These are phyloP conservation scores for Bos indicus DNA, from an alignment of 2,113 vertebrate species.

Conservation along the genomic window DNA sequence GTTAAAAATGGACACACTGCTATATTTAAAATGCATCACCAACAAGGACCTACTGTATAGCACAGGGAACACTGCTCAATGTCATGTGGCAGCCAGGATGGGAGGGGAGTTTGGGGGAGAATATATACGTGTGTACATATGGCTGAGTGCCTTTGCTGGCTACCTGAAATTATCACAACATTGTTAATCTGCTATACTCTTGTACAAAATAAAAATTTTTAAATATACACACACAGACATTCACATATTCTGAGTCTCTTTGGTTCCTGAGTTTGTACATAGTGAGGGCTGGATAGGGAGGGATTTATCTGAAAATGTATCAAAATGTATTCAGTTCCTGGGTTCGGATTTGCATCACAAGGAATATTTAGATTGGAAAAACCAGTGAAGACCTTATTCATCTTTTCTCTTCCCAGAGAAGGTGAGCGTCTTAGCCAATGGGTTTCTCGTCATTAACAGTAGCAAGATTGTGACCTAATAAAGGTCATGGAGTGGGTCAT, in stretches of 20 bases:
- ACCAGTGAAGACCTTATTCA: neutral
- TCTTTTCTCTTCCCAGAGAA: neutral
- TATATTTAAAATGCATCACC: neutral
- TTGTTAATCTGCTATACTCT: neutral
- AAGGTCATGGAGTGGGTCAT: neutral
- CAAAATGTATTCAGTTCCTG: neutral
- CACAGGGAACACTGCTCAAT: neutral
- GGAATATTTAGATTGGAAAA: neutral
- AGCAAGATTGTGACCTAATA: neutral
- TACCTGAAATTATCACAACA: neutral
- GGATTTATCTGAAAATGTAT: neutral
- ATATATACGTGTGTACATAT: neutral
- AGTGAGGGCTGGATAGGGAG: neutral
- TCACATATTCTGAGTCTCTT: neutral
- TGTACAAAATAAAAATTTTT: neutral
- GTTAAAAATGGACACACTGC: neutral
- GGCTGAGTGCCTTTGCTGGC: neutral
- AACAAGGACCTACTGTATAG: neutral
- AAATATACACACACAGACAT: neutral
- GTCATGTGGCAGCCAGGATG: neutral
- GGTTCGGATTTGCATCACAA: neutral
- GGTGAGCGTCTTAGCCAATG: neutral
- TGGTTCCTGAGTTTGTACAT: neutral
- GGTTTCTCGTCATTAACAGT: neutral
- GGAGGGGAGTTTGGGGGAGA: neutral